Base-by-base conservation (phyloP, 2,113 vertebrate genomes). In the Sphaerodactylus townsendi region DNA sequence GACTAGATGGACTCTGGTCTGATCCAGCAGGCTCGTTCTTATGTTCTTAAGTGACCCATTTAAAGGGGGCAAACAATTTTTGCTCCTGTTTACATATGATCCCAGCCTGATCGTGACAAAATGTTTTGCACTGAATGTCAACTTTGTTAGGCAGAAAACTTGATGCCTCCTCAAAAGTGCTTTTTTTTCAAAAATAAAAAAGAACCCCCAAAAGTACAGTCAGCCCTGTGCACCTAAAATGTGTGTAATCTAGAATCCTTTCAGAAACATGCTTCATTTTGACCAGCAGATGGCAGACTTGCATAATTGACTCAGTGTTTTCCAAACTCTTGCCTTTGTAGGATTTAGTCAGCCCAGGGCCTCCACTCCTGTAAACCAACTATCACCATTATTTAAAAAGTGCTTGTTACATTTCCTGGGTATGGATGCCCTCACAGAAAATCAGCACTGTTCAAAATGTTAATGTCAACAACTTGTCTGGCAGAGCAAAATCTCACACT, bases 231-330 rank as follows among this genome's bases (percentile, higher is more conserved):
- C 5, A 6, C 1, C 1, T 11, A 46, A 35, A 62, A 4, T 28
- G 9, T 30, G 46, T 4, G 62, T 1, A 1, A 46, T 33, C 21
- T 39, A 19, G 37, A 78, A 35, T n/a, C n/a, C 77, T 64, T 82
- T 37, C 21, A 35, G 56, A 68, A 3, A 5, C 72, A 69, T 7
- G 6, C n/a, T n/a, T 72, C 41, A n/a, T 39, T 21, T 28, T 1
- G 5, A 23, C 88, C 95, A 91, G 88, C 92, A 96, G 96, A 91
- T 95, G 96, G 96, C 93, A 92, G 82, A 88, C 90, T 94, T 95
- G 94, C 92, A 90, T 88, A 90, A 92, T 86, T 56, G 79, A 95
- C 91, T 64, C 69, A 81, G 23, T 62, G n/a, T 80, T 86, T 92
- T 50, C 73, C 44, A 90, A 81, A 59, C 33, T 79, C 77, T 85